Base-by-base conservation (phyloP, 2,113 vertebrate genomes). In the Cricetomys ansorgei region DNA sequence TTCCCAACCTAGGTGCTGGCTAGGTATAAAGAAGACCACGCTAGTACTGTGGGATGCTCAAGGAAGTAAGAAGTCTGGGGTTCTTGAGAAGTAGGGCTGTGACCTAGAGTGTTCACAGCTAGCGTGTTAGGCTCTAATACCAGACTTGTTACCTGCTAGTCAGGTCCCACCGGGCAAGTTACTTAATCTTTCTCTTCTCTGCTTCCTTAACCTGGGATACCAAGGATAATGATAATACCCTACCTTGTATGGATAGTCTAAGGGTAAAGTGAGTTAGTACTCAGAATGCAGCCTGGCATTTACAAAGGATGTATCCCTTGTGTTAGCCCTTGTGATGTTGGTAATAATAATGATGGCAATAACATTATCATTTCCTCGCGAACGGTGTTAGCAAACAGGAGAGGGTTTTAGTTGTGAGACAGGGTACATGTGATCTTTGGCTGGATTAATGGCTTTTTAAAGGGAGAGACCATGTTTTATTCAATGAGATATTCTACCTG, bases 401-500 rank as follows among this genome's bases (percentile, higher is more conserved):
- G 67, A 43, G 57, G 57, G 53, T 77, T 67, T 91, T 48, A 19
- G 50, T 40, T 72, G 62, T 59, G 23, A 77, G 81, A 64, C 27
- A 88, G 88, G 93, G n/a, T 23, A 8, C 13, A 10, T 8, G 6
- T 45, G 80, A 88, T 80, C 69, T 45, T 65, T n/a, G 64, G 45
- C 75, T 81, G 85, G 92, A 93, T 89, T 92, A 73, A 90, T 34
- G 48, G 92, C 88, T 85, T 67, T 97, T 16, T 90, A 67, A 96
- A 90, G 85, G 91, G 81, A 91, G 50, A 70, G 67, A 2, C 70
- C 62, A 76, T 91, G 91, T 92, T 95, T 96, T 94, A 94, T 85
- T 93, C 95, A 96, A 75, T 80, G 81, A 83, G 94, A 75, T 76
- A 84, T 17, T 88, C 91, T 76, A 81, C 86, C 89, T 95, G 97